Percentiles rank a stretch among this genome's conserved stretches.
Conservation (phyloP, 1,140 invertebrate species). For the Himalopsyche phryganea region DNA sequence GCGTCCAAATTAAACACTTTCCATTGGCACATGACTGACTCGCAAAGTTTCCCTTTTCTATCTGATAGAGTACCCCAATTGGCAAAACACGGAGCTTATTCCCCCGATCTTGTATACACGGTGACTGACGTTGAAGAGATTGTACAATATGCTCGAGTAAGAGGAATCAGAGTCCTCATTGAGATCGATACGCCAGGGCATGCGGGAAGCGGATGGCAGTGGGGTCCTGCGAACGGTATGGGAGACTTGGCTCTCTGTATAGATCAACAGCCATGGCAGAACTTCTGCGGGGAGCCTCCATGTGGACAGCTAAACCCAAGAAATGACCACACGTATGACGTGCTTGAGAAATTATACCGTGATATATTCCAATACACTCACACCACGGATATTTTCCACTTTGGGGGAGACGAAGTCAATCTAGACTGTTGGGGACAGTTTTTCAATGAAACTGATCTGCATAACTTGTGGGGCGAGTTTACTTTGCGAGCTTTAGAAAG, state of each 20-base stretch:
- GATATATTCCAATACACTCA: slow-evolving; percentile 66
- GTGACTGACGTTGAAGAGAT: slow-evolving; percentile 63
- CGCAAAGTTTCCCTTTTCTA: slow-evolving; percentile 77
- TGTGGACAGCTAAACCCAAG: slow-evolving; percentile 80
- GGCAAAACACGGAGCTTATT: slow-evolving; percentile 72
- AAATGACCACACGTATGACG: slow-evolving; percentile 69
- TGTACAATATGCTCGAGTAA: slow-evolving; percentile 60
- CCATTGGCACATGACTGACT: slow-evolving; percentile 83
- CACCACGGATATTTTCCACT: slow-evolving; percentile 68
- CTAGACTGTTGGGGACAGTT: slow-evolving; percentile 72
- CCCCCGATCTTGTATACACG: slow-evolving; percentile 64
- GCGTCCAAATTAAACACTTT: slow-evolving; percentile 79
- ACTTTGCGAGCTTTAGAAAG: slow-evolving; percentile 61
- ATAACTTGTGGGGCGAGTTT: slow-evolving; percentile 74
- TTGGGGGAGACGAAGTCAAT: slow-evolving; percentile 81
- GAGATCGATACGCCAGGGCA: slow-evolving; percentile 82
- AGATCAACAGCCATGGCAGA: slow-evolving; percentile 71
- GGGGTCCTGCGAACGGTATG: slow-evolving; percentile 64
- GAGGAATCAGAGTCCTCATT: slow-evolving; percentile 67
- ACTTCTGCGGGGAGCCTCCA: slow-evolving; percentile 76
- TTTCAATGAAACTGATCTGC: slow-evolving; percentile 69
- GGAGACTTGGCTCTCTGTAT: slow-evolving; percentile 71
- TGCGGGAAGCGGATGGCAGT: slow-evolving; percentile 76
- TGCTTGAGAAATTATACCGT: slow-evolving; percentile 63
- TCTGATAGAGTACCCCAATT: slow-evolving; percentile 67